A percentile compares a stretch with the other conserved stretches of the same genome.
Evolutionary conservation across 2,888 invertebrate genomes (phyloP).

Genomic region (Podabrus alpinus): DNA sequence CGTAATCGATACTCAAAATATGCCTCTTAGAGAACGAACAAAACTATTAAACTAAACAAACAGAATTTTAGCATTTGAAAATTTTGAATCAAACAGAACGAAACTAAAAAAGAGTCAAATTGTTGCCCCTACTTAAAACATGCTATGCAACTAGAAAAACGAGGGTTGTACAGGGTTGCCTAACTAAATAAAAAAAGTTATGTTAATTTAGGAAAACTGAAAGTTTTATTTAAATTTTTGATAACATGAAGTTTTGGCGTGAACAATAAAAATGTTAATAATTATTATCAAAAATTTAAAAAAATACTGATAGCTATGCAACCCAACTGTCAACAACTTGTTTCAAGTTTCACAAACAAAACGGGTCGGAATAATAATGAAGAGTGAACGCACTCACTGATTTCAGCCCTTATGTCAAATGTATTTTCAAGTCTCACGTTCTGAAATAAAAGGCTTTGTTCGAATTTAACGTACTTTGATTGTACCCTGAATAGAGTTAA

Average conservation of each 20-base stretch:
- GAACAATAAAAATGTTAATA: neutral
- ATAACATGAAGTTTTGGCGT: neutral
- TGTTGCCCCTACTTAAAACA: neutral
- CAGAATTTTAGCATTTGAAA: no score
- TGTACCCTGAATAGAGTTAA: conserved; percentile 6
- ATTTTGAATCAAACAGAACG: neutral
- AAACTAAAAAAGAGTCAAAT: neutral
- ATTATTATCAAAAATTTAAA: neutral
- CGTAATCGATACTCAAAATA: neutral
- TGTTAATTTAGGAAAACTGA: neutral
- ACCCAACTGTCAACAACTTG: conserved; percentile 34
- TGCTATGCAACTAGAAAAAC: neutral
- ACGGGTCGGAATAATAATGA: conserved; percentile 30
- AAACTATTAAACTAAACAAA: neutral
- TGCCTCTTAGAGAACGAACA: neutral
- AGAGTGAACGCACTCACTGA: conserved; percentile 16
- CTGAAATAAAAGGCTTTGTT: conserved; percentile 26
- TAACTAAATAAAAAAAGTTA: neutral
- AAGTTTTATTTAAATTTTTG: neutral
- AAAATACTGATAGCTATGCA: conserved; percentile 26
- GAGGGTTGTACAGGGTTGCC: neutral
- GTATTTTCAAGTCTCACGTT: conserved; percentile 26
- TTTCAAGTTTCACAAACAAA: conserved; percentile 10
- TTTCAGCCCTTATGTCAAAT: conserved; percentile 32
- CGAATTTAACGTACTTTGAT: conserved; percentile 20